Evolutionary conservation across 2,888 invertebrate genomes (phyloP), one percentile per base, ranked within the genome.

Genomic region (Epinotia nisella): DNA sequence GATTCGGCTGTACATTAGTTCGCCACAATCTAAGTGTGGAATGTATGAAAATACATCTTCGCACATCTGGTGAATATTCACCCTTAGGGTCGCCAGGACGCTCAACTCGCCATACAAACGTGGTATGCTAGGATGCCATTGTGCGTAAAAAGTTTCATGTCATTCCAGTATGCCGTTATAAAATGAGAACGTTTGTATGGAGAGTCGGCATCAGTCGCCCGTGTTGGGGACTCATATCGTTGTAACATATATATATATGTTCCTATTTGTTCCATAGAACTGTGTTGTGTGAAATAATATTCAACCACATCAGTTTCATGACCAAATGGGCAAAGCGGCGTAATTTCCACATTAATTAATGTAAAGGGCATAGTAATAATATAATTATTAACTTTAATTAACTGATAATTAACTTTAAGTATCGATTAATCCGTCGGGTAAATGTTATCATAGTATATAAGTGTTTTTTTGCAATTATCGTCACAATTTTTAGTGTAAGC

Each of bases 371-470:
- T 58, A 58, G 39, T 71, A 60, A 58, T 71, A 67, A 71, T 45
- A 62, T 67, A 72, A 74, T 66, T 70, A 75, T 65, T 65, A 65
- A 55, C 65, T 21, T 55, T 68, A 72, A 75, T 70, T 76, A 76
- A 76, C 49, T 58, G 69, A 51, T 67, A 72, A 72, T 69, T 60
- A 74, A 55, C 70, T 45, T 19, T 70, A 77, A 71, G 71, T 75
- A 73, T 65, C 62, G 59, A 77, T 75, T 79, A 78, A 79, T 82
- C 83, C 82, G 75, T 77, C 65, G 74, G 79, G 75, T 79, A 77
- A 81, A 77, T 80, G 81, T 81, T 80, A 79, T 77, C 64, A 58
- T 80, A 82, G 77, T 77, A 60, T 41, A 45, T 82, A 81, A 81
- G 80, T 76, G 78, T 79, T 78, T 78, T 78, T 75, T 75, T 78